phyloP scores from a whole-genome alignment of 37 sponge, comb jelly and placozoan genomes.

The Aplysina aerophoba region DNA sequence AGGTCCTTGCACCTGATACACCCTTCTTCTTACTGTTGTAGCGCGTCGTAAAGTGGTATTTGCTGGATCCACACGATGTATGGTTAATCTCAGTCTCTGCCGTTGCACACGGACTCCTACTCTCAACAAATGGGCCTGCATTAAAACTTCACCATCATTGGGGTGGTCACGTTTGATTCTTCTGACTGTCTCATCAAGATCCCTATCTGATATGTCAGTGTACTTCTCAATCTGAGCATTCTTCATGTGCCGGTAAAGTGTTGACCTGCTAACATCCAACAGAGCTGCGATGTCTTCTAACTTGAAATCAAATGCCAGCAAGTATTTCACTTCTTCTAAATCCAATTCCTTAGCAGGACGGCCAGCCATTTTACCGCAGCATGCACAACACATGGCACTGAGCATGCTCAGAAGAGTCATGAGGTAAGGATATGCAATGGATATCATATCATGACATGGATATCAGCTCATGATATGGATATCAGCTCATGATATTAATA shows the following conservation, averaged over 20 bases:
- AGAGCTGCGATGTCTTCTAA: conserved; percentile 15
- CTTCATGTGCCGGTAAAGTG: conserved; percentile 13
- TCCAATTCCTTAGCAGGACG: conserved; percentile 4
- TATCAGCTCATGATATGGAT: too few relatives aligned
- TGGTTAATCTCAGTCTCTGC: conserved; percentile 20
- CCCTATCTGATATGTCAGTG: conserved; percentile 21
- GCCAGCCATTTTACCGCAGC: conserved; percentile 3
- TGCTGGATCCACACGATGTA: conserved; percentile 48
- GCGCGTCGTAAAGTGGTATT: conserved; percentile 20
- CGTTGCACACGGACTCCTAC: conserved; percentile 32
- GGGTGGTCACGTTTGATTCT: conserved; percentile 22
- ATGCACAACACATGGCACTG: background rate
- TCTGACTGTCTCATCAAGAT: conserved; percentile 1
- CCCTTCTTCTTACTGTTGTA: conserved; percentile 37
- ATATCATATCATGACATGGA: too few relatives aligned
- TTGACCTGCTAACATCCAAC: conserved; percentile 22
- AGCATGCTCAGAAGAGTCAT: conserved; percentile 32
- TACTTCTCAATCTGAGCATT: conserved; percentile 19
- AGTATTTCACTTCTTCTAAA: conserved; percentile 18
- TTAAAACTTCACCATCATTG: conserved; percentile 21
- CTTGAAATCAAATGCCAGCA: conserved; percentile 13
- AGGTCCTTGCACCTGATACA: conserved; percentile 44
- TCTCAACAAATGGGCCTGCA: conserved; percentile 32
- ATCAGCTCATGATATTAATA: too few relatives aligned
- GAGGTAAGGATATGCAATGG: too few relatives aligned